These are phyloP conservation scores for Apogon hyalosoma DNA, from an alignment of 2,797 vertebrate genomes.

Conservation along the genomic window DNA sequence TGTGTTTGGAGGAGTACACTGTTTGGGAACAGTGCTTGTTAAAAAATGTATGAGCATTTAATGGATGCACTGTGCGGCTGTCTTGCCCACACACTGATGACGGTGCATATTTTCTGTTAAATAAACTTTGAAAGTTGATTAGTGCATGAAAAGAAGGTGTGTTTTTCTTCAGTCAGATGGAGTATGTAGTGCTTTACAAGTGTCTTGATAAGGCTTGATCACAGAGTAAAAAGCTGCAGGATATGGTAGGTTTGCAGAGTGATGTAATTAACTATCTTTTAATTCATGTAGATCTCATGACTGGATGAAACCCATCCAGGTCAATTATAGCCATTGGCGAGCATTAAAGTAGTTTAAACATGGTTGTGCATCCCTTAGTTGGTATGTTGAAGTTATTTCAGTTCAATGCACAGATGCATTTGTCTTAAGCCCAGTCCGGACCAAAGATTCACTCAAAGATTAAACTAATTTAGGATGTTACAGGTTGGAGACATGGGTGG, in stretches of 20 bases:
- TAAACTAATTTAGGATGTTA: too few species aligned
- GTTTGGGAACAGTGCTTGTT: slow-evolving; percentile 54
- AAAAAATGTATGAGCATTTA: slow-evolving; percentile 67
- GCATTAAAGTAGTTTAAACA: slow-evolving; percentile 24
- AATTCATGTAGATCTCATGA: slow-evolving; percentile 66
- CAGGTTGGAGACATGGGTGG: too few species aligned
- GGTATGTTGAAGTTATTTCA: slow-evolving; percentile 5
- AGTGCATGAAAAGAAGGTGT: slow-evolving; percentile 20
- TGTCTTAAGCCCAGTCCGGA: too few species aligned
- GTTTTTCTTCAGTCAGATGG: slow-evolving; percentile 2
- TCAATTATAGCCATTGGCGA: slow-evolving; percentile 75
- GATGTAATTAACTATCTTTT: slow-evolving; percentile 71
- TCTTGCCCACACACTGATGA: slow-evolving; percentile 47
- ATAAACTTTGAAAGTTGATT: slow-evolving; percentile 61
- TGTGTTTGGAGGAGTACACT: slow-evolving; percentile 42
- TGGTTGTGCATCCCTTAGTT: slow-evolving; percentile 24
- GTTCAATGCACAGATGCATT: too few species aligned
- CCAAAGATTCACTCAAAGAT: too few species aligned
- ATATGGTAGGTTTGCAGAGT: slow-evolving; percentile 40
- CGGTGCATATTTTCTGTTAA: slow-evolving; percentile 50
- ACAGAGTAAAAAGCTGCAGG: slow-evolving; percentile 42
- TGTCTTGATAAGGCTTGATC: slow-evolving; percentile 23
- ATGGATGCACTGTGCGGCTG: slow-evolving; percentile 41
- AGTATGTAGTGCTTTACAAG: slow-evolving; percentile 6
- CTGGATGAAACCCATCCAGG: slow-evolving; percentile 53